Evolutionary conservation across 30 jellyfish, hydroid and myxozoan genomes (phyloP), one percentile per base, ranked within the genome.

Genomic region (Rhopilema esculentum): DNA sequence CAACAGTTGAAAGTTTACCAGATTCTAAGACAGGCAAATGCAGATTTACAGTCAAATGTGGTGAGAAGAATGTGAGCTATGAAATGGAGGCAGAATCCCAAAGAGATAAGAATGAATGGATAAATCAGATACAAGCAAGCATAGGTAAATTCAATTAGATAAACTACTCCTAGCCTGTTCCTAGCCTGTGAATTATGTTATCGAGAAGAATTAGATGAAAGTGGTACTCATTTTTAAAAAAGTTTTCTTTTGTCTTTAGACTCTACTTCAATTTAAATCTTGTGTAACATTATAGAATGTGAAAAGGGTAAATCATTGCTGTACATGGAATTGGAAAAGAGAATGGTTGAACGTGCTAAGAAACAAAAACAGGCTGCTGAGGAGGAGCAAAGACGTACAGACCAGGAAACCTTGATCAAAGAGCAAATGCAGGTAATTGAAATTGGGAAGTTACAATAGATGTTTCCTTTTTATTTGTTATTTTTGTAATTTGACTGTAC

Each of bases 131-230:
- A 20, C 97, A 91, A 67, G 77, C 75, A 65, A 81, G 95, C 87
- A 95, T 95, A 57, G 99, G 99, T 95, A 61, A 15, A 94, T 83
- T n/a, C n/a, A n/a, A n/a, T n/a, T n/a, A n/a, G n/a, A n/a, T n/a
- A 31, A 7, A 27, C 21, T 24, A 19, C 8, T 15, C 12, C 19
- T 40, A 9, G 17, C 61, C 28, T 40, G 25, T 7, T 16, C 19
- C 0, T 0, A 20, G 9, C 25, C 17, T 15, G 8, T 28, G 71
- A n/a, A n/a, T n/a, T n/a, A n/a, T n/a, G n/a, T n/a, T n/a, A n/a
- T n/a, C n/a, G n/a, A n/a, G n/a, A n/a, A n/a, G n/a, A n/a, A n/a
- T n/a, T n/a, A n/a, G n/a, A n/a, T n/a, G n/a, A n/a, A n/a, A n/a
- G n/a, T n/a, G n/a, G n/a, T 40, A 40, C 12, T 12, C 12, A 12